Conservation (phyloP, 1,140 invertebrate genomes). For the Platyscapa corneri region DNA sequence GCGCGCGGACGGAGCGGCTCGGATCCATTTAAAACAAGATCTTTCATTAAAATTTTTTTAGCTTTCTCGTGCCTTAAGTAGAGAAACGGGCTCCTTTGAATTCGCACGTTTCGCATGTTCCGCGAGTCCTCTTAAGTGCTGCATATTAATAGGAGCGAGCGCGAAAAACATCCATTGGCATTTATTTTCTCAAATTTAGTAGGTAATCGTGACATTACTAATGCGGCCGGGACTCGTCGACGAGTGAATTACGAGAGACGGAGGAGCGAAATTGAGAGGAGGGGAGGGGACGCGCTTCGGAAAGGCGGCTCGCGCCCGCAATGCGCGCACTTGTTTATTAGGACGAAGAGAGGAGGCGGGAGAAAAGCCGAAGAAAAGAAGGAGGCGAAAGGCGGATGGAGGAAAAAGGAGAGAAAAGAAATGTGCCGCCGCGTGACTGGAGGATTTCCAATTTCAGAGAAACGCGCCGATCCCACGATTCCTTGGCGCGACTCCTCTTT, state of each 20-base stretch:
- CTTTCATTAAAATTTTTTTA: slow-evolving; percentile 3
- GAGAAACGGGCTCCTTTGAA: neutral
- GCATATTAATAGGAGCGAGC: neutral
- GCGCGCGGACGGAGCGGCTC: neutral
- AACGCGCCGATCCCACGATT: slow-evolving; percentile 43
- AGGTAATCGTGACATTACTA: slow-evolving; percentile 30
- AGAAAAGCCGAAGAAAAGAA: neutral
- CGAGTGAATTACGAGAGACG: neutral
- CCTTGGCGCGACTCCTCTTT: neutral
- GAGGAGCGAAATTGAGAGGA: neutral
- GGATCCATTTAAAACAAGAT: neutral
- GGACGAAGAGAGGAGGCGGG: neutral
- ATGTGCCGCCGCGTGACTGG: slow-evolving; percentile 22
- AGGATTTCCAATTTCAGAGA: slow-evolving; percentile 49
- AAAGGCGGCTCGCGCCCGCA: neutral
- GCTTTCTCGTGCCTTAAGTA: neutral
- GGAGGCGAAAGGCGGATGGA: no score
- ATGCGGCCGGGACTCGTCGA: neutral
- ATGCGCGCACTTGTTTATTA: slow-evolving; percentile 39
- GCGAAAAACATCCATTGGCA: slow-evolving; percentile 11
- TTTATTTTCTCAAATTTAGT: slow-evolving; percentile 32
- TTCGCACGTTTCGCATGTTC: no score
- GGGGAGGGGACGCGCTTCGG: neutral
- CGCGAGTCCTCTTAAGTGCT: neutral
- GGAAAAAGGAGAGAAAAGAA: slow-evolving; percentile 1